Evolutionary conservation across 1,140 invertebrate genomes (phyloP), one percentile per base, ranked within the genome.

Genomic region (Euwallacea fornicatus): DNA sequence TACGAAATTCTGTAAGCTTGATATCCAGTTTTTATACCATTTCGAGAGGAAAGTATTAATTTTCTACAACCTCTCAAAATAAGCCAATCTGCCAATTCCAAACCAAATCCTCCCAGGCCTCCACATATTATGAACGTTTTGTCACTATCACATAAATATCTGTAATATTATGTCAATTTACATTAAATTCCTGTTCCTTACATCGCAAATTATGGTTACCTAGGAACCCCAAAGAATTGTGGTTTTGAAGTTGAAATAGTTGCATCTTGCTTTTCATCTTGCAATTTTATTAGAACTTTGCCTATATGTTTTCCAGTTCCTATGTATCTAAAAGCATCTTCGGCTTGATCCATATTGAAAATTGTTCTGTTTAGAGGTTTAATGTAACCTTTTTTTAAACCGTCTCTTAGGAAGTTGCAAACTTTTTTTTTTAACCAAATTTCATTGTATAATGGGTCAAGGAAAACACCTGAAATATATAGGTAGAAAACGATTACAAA

Each of bases 11-110:
- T 81, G 10, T 85, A 84, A 2, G 84, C 79, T 83, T 97, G 94
- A 81, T 95, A 97, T 8, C 93, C 93, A 73, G 88, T 93, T 58
- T 81, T 84, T 9, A 95, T 81, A 21, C 94, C 93, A 65, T 86
- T 86, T 73, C 94, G 86, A 2, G 93, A 95, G 0, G 90, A 93
- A 0, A 98, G 83, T 2, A 97, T 83, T 0, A 98, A 74, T 76
- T 90, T 91, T 69, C 83, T 88, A 7, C 90, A 93, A 2, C 94
- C 95, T 77, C 93, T 84, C 41, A 91, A 78, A 11, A 93, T 85
- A 67, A 97, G 83, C 94, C 95, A 97, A 78, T 95, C 89, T 4
- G 89, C 88, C 55, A 98, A 79, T 80, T 98, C 95, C n/a, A 98
- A 83, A 44, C 95, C 95, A 80, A 98, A 95, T 2, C 94, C 94